Conservation (phyloP, 1,140 invertebrate genomes). For the Drosophila gunungcola region DNA sequence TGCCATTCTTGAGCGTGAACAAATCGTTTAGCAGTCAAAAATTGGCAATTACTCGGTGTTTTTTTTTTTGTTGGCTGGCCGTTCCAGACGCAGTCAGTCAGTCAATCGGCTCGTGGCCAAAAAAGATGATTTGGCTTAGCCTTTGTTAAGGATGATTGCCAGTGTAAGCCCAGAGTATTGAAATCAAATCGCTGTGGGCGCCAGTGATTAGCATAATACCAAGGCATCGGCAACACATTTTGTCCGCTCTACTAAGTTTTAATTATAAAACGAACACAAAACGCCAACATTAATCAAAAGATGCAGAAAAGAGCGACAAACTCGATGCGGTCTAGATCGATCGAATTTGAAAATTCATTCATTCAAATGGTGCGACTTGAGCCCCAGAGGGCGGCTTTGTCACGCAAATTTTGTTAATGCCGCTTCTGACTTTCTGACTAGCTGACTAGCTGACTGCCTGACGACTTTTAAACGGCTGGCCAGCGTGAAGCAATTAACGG, state of each 20-base stretch:
- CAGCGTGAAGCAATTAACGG: slow-evolving; percentile 76
- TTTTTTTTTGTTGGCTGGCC: slow-evolving; percentile 3
- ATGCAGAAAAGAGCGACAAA: slow-evolving; percentile 39
- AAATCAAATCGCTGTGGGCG: slow-evolving; percentile 34
- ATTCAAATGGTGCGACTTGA: slow-evolving; percentile 39
- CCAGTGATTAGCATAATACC: slow-evolving; percentile 55
- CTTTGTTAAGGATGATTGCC: slow-evolving; percentile 44
- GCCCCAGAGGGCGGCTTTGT: slow-evolving; percentile 66
- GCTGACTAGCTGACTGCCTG: slow-evolving; percentile 2
- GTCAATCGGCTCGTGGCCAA: slow-evolving; percentile 41
- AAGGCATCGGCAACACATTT: slow-evolving; percentile 44
- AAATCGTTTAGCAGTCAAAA: slow-evolving; percentile 68
- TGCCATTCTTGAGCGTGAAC: slow-evolving; percentile 65
- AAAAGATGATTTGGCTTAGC: slow-evolving; percentile 32
- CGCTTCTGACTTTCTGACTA: slow-evolving; percentile 25
- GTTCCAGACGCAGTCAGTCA: slow-evolving; percentile 26
- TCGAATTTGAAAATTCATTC: slow-evolving; percentile 34
- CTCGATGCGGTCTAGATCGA: slow-evolving; percentile 46
- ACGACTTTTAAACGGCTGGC: slow-evolving; percentile 19
- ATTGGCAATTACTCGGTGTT: slow-evolving; percentile 63
- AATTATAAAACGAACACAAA: slow-evolving; percentile 57
- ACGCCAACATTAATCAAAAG: slow-evolving; percentile 50
- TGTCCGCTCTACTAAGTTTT: slow-evolving; percentile 49
- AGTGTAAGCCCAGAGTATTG: slow-evolving; percentile 27
- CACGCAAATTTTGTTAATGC: slow-evolving; percentile 66